Base-by-base conservation (phyloP, 92 coral and sea anemone genomes). In the Siderastrea siderea region DNA sequence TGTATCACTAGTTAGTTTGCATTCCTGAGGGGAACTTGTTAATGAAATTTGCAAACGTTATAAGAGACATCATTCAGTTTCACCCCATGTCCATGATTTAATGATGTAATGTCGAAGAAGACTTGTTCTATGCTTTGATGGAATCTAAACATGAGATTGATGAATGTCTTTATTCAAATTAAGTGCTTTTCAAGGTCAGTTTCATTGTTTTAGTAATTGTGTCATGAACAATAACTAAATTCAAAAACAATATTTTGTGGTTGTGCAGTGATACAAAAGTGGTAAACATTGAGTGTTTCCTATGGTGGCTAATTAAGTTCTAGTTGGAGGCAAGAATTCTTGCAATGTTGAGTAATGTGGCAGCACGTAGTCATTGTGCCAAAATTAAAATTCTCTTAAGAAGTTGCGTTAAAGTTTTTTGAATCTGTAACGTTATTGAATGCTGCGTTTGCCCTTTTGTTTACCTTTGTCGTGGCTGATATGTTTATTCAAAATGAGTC, bases 121-220 rank as follows among this genome's bases (percentile, higher is more conserved):
- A 7, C 59, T 7, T 7, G 26, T 57, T 59, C 26, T 16, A n/a
- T 70, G 58, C 47, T 58, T 12, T 17, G 51, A 19, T 46, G 45
- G 16, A 46, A 12, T 69, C 48, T 45, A 17, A 3, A 54, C 44
- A 68, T n/a, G 10, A 16, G 11, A 53, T 70, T 43, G 55, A 52
- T 52, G 70, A n/a, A 38, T 26, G 66, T 58, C 68, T 38, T 49
- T 80, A 67, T 82, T 57, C n/a, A 82, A 57, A 57, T 57, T 48
- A 51, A 57, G 68, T 69, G 78, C 53, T 71, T 55, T 82, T 19
- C 19, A 69, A 45, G 78, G 86, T 82, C 75, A 82, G 86, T 82
- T 26, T 45, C 68, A 50, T 82, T 57, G 68, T 69, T 82, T 82
- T 9, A 47, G 67, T 54, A 6, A 59, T 59, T 69, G 75, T 52